Evolutionary conservation across 2,797 vertebrate species (phyloP).

Genomic region (Syndactyla subalaris): DNA sequence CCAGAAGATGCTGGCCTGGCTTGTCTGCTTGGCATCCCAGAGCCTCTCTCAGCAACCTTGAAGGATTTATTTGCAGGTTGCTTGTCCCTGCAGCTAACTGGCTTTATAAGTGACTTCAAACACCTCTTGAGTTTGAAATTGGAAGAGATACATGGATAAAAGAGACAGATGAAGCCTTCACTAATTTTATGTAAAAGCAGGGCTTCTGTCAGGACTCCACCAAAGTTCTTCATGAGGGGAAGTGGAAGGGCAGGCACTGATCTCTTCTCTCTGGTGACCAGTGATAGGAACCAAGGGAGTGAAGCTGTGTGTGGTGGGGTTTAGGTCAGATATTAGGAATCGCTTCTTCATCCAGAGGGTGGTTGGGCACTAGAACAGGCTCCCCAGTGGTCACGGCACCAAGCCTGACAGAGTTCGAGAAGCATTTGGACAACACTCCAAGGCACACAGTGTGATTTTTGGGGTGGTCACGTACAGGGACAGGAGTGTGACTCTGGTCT

Average conservation of each 20-base stretch:
- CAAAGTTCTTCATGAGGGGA: not conserved
- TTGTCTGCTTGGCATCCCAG: not conserved
- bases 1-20: not conserved
- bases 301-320: not conserved
- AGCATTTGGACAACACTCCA: not conserved
- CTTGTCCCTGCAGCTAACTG: not conserved
- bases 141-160: not conserved
- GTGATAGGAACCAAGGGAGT: fast-evolving
- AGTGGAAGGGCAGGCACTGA: not conserved
- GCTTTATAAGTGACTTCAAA: not conserved
- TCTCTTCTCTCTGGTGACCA: not conserved
- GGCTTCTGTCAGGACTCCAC: not conserved
- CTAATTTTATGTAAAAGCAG: not conserved
- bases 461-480: not conserved
- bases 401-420: not conserved
- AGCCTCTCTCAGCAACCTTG: not conserved
- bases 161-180: not conserved
- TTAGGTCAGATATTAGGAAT: not conserved
- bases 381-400: not conserved
- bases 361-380: not conserved
- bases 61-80: not conserved
- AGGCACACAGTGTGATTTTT: not conserved
- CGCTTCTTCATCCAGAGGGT: not conserved
- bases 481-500: not conserved
- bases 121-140: not conserved